These are phyloP conservation scores for Paralvinella palmiformis DNA, from an alignment of 1,140 invertebrate genomes.

Conservation along the genomic window DNA sequence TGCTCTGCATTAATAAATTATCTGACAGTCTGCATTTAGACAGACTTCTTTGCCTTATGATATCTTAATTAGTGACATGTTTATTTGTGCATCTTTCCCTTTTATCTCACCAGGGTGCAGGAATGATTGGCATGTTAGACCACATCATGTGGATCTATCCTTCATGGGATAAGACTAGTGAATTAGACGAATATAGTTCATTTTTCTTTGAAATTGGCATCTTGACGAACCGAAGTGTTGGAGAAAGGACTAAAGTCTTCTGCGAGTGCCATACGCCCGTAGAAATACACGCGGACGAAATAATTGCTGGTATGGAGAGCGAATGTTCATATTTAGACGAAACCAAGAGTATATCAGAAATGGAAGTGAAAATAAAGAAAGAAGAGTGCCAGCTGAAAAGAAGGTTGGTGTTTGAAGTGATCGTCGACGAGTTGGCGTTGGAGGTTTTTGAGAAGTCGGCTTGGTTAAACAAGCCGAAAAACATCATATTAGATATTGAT, in stretches of 20 bases:
- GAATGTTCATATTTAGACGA: background rate
- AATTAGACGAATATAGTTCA: conserved; percentile 13
- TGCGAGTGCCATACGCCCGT: conserved; percentile 16
- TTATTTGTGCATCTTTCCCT: too few species aligned
- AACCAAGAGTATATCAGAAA: background rate
- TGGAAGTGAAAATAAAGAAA: too few species aligned
- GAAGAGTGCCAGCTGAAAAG: conserved; percentile 1
- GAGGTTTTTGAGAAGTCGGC: background rate
- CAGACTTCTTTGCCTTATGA: too few species aligned
- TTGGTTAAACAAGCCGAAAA: conserved; percentile 13
- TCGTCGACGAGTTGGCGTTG: conserved; percentile 8
- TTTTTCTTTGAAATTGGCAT: conserved; percentile 20
- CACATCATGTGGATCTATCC: conserved; percentile 39
- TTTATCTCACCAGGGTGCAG: conserved; percentile 27
- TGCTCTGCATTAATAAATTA: too few species aligned
- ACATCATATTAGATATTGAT: conserved; percentile 34
- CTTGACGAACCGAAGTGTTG: conserved; percentile 9
- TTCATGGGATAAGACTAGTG: conserved; percentile 28
- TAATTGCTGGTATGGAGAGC: conserved; percentile 16
- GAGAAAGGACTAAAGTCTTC: conserved; percentile 22
- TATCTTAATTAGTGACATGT: too few species aligned
- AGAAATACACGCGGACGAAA: background rate
- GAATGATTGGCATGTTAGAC: conserved; percentile 27
- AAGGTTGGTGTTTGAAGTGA: background rate
- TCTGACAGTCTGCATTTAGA: too few species aligned